Evolutionary conservation across 2,888 invertebrate genomes (phyloP).

Genomic region (Odontomyia ornata): DNA sequence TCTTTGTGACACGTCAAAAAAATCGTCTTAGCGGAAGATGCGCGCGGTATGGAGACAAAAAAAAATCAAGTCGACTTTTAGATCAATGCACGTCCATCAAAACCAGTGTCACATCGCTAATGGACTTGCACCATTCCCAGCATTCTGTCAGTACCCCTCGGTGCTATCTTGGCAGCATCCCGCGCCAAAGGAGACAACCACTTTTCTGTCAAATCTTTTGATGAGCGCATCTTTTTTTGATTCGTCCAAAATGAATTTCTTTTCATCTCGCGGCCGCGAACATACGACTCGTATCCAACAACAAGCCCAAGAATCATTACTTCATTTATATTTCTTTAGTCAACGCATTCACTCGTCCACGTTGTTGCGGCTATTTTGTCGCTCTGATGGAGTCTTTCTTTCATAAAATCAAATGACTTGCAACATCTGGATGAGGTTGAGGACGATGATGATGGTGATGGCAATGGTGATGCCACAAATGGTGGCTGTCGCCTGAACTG

Average conservation of each 20-base stretch:
- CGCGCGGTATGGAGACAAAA: too few species aligned
- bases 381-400: background rate
- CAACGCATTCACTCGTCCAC: background rate
- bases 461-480: background rate
- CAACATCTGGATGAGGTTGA: slow-evolving; percentile 24
- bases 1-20: slow-evolving; percentile 38
- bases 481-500: slow-evolving; percentile 17
- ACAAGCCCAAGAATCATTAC: slow-evolving; percentile 2
- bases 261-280: background rate
- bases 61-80: too few species aligned
- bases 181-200: slow-evolving; percentile 23
- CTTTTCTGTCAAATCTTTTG: slow-evolving; percentile 32
- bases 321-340: slow-evolving; percentile 2
- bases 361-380: background rate
- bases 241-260: background rate
- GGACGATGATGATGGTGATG: background rate
- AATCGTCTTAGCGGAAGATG: slow-evolving; percentile 35
- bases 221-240: slow-evolving; percentile 36
- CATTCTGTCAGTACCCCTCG: background rate
- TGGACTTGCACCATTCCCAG: slow-evolving; percentile 26
- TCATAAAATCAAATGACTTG: slow-evolving; percentile 41
- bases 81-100: slow-evolving; percentile 38
- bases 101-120: slow-evolving; percentile 41
- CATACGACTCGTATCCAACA: background rate
- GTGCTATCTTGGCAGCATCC: background rate